phyloP scores from a whole-genome alignment of 2,113 vertebrate genomes.

The Takifugu bimaculatus region DNA sequence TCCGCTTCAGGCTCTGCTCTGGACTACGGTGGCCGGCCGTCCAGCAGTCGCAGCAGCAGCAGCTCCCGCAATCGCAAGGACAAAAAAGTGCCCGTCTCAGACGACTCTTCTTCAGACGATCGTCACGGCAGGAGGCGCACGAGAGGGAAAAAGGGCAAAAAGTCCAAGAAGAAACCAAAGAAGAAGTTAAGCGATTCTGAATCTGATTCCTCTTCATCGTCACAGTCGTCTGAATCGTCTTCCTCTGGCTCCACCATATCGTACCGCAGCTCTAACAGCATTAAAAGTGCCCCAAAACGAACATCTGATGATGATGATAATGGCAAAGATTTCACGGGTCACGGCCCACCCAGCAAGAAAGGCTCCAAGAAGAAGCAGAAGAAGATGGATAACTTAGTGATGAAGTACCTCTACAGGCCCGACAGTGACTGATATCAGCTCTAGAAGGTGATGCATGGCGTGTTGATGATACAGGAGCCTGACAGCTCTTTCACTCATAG shows the following conservation, averaged over 20 bases:
- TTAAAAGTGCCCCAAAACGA: constrained; percentile 79
- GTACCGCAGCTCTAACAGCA: constrained; percentile 86
- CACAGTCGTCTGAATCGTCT: constrained; percentile 63
- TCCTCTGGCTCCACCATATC: constrained; percentile 82
- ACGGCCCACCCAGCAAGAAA: constrained; percentile 68
- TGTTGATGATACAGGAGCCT: constrained; percentile 60
- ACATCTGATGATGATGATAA: constrained; percentile 55
- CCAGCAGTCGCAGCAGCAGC: constrained; percentile 61
- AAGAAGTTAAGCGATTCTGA: constrained; percentile 78
- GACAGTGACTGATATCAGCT: constrained; percentile 87
- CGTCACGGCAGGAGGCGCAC: constrained; percentile 71
- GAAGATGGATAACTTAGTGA: constrained; percentile 88
- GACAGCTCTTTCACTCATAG: not conserved
- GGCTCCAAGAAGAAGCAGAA: constrained; percentile 86
- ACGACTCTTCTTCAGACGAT: constrained; percentile 68
- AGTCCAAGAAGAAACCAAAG: constrained; percentile 74
- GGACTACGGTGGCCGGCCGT: constrained; percentile 71
- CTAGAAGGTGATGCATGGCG: constrained; percentile 71
- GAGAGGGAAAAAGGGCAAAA: constrained; percentile 65
- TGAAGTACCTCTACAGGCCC: constrained; percentile 96
- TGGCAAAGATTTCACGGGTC: constrained; percentile 2
- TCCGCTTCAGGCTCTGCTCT: constrained; percentile 77
- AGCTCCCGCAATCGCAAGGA: constrained; percentile 60
- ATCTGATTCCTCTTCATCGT: constrained; percentile 74
- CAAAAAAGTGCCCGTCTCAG: constrained; percentile 70